Evolutionary conservation across 2,113 vertebrate genomes (phyloP).

Genomic region (Aepyceros melampus): DNA sequence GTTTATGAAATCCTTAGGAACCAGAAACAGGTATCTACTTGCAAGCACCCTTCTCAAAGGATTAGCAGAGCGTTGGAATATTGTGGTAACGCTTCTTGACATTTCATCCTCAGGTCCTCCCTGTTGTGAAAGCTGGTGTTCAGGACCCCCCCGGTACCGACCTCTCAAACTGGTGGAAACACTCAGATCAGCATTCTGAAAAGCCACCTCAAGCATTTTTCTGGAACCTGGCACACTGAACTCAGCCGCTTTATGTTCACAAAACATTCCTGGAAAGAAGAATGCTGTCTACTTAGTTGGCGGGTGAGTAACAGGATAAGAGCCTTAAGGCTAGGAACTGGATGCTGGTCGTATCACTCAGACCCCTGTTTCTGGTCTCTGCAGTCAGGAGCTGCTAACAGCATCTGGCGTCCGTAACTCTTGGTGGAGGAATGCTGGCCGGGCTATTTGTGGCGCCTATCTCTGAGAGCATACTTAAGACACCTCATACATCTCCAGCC

Average conservation of each 20-base stretch:
- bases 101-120: neutral
- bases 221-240: neutral
- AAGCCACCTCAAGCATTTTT: neutral
- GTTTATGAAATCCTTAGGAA: neutral
- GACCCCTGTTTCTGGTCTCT: conserved; percentile 6
- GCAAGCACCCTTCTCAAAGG: neutral
- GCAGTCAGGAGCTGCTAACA: neutral
- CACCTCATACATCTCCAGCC: conserved; percentile 10
- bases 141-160: neutral
- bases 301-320: neutral
- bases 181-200: neutral
- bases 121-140: neutral
- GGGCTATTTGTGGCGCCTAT: conserved; percentile 43
- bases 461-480: conserved; percentile 39
- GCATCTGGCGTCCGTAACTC: conserved; percentile 40
- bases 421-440: neutral
- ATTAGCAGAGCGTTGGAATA: neutral
- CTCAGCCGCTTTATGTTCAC: neutral
- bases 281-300: neutral
- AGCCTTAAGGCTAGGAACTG: neutral
- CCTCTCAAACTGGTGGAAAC: neutral
- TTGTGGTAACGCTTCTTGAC: neutral
- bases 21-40: neutral
- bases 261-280: neutral
- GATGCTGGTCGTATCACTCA: neutral